Conservation (phyloP, 2,797 vertebrate genomes). For the Silurus lanzhouensis region DNA sequence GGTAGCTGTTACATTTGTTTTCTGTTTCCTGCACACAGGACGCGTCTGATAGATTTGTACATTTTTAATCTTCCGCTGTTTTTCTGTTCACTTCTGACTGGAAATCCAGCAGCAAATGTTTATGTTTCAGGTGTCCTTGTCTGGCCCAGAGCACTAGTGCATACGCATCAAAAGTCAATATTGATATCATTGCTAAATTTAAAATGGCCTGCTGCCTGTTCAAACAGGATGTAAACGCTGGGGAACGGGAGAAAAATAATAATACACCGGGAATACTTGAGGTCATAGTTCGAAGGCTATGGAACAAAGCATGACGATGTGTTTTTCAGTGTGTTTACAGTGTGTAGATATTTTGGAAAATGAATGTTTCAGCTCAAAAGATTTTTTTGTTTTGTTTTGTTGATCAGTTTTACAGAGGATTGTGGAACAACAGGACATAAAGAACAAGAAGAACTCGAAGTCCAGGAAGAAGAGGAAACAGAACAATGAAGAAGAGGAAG, state of each 20-base stretch:
- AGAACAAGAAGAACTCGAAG: slow-evolving; percentile 81
- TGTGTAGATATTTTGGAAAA: slow-evolving; percentile 2
- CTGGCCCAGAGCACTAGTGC: slow-evolving; percentile 18
- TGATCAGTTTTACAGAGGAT: slow-evolving; percentile 75
- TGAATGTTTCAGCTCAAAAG: neutral
- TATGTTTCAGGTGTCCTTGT: slow-evolving; percentile 37
- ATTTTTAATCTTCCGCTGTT: slow-evolving; percentile 5
- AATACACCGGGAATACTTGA: slow-evolving; percentile 33
- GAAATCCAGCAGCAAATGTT: slow-evolving; percentile 44
- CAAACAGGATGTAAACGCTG: slow-evolving; percentile 59
- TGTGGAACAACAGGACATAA: slow-evolving; percentile 75
- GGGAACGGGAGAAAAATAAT: slow-evolving; percentile 48
- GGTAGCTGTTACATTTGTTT: neutral
- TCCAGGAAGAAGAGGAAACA: slow-evolving; percentile 83
- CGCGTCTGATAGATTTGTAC: neutral
- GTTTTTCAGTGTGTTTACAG: slow-evolving; percentile 41
- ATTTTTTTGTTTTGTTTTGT: slow-evolving; percentile 28
- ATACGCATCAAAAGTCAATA: slow-evolving; percentile 37
- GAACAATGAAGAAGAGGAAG: slow-evolving; percentile 76
- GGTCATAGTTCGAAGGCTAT: slow-evolving; percentile 29
- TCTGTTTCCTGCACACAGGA: neutral
- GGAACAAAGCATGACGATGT: slow-evolving; percentile 43
- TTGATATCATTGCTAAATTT: slow-evolving; percentile 54
- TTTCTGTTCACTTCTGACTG: slow-evolving; percentile 2
- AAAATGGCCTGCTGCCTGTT: slow-evolving; percentile 50